Evolutionary conservation across 2,888 invertebrate genomes (phyloP).

Genomic region (Drosophila tripunctata): DNA sequence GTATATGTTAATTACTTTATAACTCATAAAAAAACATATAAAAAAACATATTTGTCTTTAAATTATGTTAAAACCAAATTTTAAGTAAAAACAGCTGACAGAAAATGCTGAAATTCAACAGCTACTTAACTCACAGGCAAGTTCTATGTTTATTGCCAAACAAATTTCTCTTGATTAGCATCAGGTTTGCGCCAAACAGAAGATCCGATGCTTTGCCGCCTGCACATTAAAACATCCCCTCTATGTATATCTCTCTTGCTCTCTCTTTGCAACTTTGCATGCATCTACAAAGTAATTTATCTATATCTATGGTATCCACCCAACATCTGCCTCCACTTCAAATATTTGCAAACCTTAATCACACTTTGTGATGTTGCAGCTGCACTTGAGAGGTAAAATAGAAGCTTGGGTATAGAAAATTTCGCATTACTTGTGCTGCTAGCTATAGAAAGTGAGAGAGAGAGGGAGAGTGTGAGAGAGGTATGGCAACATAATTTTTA

Average conservation of each 20-base stretch:
- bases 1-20: no score
- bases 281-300: constrained; percentile 39
- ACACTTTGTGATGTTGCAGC: constrained; percentile 52
- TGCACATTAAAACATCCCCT: constrained; percentile 9
- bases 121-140: not conserved
- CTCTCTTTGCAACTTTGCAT: not conserved
- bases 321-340: constrained; percentile 33
- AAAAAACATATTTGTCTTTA: no score
- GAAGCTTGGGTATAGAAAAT: constrained; percentile 37
- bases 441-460: no score
- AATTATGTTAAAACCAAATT: no score
- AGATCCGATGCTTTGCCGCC: constrained; percentile 8
- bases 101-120: no score
- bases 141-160: not conserved
- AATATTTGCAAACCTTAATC: constrained; percentile 65
- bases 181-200: constrained; percentile 10
- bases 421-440: constrained; percentile 42
- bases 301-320: constrained; percentile 25
- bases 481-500: constrained; percentile 69
- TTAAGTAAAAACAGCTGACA: no score
- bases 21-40: no score
- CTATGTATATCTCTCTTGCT: not conserved
- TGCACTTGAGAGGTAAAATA: constrained; percentile 44
- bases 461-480: no score
- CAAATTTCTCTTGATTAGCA: constrained; percentile 35